Percentiles rank a stretch among this genome's conserved stretches.
Evolutionary conservation across 2,797 vertebrate genomes (phyloP).

Genomic region (Crypturellus tataupa): DNA sequence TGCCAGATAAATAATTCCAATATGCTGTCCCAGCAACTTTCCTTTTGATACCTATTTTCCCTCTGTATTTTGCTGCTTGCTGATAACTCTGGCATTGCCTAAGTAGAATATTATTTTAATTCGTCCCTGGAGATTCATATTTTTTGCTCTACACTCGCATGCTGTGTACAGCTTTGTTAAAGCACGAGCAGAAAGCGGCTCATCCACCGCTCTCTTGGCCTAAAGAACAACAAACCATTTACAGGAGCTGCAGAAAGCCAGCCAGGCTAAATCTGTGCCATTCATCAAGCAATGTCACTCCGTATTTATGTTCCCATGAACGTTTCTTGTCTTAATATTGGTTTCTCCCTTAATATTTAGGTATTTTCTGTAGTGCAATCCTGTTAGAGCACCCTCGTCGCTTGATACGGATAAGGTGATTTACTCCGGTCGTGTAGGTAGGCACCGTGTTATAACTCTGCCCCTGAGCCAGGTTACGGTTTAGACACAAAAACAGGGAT

Average conservation of each 20-base stretch:
- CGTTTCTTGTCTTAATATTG: background rate
- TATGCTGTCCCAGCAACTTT: background rate
- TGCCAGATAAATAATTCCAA: background rate
- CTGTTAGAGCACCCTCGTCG: background rate
- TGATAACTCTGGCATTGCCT: background rate
- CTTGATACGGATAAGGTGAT: slow-evolving; percentile 25
- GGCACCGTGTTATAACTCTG: background rate
- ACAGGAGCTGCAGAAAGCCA: background rate
- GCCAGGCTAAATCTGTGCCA: background rate
- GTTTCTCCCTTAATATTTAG: background rate
- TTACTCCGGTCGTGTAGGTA: background rate
- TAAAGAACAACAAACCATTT: background rate
- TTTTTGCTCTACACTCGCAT: background rate
- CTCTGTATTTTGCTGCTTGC: background rate
- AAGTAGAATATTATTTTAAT: background rate
- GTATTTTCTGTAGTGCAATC: slow-evolving; percentile 8
- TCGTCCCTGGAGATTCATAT: background rate
- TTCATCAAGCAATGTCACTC: background rate
- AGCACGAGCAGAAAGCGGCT: background rate
- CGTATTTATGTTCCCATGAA: background rate
- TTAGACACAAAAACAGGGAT: background rate
- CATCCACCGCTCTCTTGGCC: background rate
- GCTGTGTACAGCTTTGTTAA: background rate
- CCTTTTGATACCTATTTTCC: background rate
- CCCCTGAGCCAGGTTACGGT: slow-evolving; percentile 21